These are phyloP conservation scores for Cercocebus atys DNA, from an alignment of 2,113 vertebrate species.

Conservation along the genomic window DNA sequence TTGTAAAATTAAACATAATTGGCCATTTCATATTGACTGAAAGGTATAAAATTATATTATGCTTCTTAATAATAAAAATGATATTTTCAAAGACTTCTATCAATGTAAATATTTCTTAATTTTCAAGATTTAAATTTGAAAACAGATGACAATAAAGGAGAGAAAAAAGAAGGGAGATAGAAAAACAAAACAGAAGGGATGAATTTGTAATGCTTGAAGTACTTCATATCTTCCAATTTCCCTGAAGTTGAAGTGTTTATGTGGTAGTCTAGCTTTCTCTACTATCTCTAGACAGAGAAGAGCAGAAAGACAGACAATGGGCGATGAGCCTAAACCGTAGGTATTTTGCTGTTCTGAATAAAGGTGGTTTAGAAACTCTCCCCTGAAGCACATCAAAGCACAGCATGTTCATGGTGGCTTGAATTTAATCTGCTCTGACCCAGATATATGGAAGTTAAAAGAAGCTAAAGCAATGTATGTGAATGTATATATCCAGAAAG, in stretches of 20 bases:
- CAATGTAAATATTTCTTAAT: neutral
- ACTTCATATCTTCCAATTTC: neutral
- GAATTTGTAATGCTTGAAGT: neutral
- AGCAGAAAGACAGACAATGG: neutral
- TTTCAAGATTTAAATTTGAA: neutral
- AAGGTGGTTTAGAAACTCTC: neutral
- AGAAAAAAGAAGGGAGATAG: fast-evolving
- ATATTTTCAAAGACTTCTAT: neutral
- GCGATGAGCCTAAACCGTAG: neutral
- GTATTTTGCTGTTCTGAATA: neutral
- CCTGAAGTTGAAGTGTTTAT: neutral
- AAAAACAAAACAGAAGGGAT: neutral
- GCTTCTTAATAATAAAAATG: neutral
- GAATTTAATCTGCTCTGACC: neutral
- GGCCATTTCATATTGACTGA: neutral
- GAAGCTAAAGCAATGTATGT: neutral
- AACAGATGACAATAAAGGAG: neutral
- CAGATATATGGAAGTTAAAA: neutral
- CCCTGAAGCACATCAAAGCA: neutral
- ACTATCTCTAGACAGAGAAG: neutral
- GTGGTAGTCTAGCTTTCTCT: neutral
- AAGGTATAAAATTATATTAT: neutral
- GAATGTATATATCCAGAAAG: neutral
- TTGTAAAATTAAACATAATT: neutral
- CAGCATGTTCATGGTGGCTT: neutral